Evolutionary conservation across 1,140 invertebrate genomes (phyloP), one percentile per base, ranked within the genome.

Genomic region (Telenomus remus): DNA sequence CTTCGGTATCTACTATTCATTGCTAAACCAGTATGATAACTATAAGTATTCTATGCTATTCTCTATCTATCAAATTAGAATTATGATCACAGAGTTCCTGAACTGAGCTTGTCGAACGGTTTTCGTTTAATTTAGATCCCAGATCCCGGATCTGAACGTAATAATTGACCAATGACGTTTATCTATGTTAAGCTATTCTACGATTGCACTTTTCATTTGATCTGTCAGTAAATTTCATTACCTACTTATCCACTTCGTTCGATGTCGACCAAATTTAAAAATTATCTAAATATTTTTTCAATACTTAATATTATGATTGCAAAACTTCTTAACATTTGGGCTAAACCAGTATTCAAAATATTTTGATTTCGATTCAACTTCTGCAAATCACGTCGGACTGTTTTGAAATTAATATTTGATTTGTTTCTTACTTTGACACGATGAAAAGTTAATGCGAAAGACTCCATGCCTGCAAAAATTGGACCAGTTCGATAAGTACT

Each of bases 51-150:
- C 48, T 70, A 70, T 54, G 3, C 60, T 76, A 76, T 39, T 64
- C 14, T 33, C 74, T 77, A 80, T 57, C 75, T 65, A 73, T 34
- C 75, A 60, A 56, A 64, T 72, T 72, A 64, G 53, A 63, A 49
- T 82, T 87, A 87, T 79, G 81, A 87, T 87, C 86, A 87, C 87
- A 88, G 86, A 85, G 80, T 85, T 84, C 79, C 80, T 82, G 82
- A 85, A 86, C 79, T 79, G 80, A 83, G 79, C 75, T 79, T 79
- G 74, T 80, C 80, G 75, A 84, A 79, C 79, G 80, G 81, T 80
- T n/a, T 39, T 79, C 76, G 53, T 81, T 81, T 80, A 60, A 83
- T 79, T 79, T 80, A 81, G 64, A 77, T 79, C 74, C 75, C 74
- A 80, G 59, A 76, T 78, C 59, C 70, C 74, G 71, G 61, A 76